A percentile compares a stretch with the other conserved stretches of the same genome.
These are phyloP conservation scores for Pelecanus crispus DNA, from an alignment of 2,113 vertebrate genomes.

Conservation along the genomic window DNA sequence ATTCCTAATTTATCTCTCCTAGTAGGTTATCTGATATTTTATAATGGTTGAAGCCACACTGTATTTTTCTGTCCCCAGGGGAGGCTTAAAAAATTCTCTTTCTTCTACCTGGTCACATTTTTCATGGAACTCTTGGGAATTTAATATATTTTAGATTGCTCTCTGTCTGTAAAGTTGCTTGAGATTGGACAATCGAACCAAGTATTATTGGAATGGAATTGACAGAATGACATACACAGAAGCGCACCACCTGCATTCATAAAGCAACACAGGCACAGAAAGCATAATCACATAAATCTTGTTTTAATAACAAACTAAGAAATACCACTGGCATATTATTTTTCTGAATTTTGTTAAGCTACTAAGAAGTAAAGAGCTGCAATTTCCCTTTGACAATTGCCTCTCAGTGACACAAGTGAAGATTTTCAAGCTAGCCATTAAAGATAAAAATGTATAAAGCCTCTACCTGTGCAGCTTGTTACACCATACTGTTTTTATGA, in stretches of 20 bases:
- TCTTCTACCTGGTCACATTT: not conserved
- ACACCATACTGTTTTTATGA: not conserved
- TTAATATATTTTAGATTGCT: not conserved
- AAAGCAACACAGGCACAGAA: not conserved
- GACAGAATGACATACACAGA: not conserved
- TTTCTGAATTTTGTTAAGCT: not conserved
- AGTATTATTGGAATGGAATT: not conserved
- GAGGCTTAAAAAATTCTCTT: not conserved
- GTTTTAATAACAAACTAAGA: not conserved
- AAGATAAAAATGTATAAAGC: constrained; percentile 16
- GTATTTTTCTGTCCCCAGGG: not conserved
- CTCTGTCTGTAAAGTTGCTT: not conserved
- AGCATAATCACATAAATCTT: not conserved
- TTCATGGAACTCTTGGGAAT: not conserved
- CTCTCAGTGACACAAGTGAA: constrained; percentile 31
- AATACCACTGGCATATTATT: not conserved
- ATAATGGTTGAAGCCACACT: not conserved
- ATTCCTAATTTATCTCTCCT: not conserved
- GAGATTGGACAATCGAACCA: not conserved
- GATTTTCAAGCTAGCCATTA: constrained; percentile 40
- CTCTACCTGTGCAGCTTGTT: not conserved
- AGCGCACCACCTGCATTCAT: not conserved
- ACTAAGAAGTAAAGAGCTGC: constrained; percentile 4
- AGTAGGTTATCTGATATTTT: not conserved
- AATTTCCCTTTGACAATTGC: constrained; percentile 31